Conservation (phyloP, 2,888 invertebrate genomes). For the Protophormia terraenovae region DNA sequence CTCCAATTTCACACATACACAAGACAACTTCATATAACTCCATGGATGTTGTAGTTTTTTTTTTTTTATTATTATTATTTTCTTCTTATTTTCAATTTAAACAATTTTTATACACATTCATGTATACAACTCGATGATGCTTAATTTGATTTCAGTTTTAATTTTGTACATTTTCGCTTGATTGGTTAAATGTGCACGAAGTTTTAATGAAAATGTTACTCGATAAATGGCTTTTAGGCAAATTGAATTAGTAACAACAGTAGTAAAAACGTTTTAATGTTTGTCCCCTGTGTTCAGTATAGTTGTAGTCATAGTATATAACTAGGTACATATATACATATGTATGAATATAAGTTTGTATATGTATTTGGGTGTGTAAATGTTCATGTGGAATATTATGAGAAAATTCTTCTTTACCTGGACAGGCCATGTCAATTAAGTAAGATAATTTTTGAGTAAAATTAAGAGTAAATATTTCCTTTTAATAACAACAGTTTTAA, state of each 20-base stretch:
- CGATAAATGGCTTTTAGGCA: constrained; percentile 68
- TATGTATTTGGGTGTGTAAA: background rate
- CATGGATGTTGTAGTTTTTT: constrained; percentile 21
- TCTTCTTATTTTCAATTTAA: constrained; percentile 34
- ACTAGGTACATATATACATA: background rate
- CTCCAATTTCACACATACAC: background rate
- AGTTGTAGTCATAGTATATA: constrained; percentile 1
- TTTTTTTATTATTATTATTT: background rate
- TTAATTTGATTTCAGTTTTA: constrained; percentile 68
- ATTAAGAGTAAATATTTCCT: background rate
- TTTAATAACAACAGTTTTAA: background rate
- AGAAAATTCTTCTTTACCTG: constrained; percentile 3
- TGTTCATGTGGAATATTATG: constrained; percentile 26
- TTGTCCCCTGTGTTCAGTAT: constrained; percentile 47
- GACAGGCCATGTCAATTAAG: constrained; percentile 15
- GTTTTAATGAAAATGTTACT: constrained; percentile 68
- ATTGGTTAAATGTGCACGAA: constrained; percentile 68
- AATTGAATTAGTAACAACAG: constrained; percentile 68
- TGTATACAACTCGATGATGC: constrained; percentile 53
- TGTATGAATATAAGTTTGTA: background rate
- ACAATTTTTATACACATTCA: constrained; percentile 26
- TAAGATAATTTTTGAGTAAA: background rate
- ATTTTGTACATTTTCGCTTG: constrained; percentile 68
- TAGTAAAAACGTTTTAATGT: constrained; percentile 64
- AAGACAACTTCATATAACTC: background rate